These are phyloP conservation scores for Grammomys surdaster DNA, from an alignment of 2,113 vertebrate species.

Conservation along the genomic window DNA sequence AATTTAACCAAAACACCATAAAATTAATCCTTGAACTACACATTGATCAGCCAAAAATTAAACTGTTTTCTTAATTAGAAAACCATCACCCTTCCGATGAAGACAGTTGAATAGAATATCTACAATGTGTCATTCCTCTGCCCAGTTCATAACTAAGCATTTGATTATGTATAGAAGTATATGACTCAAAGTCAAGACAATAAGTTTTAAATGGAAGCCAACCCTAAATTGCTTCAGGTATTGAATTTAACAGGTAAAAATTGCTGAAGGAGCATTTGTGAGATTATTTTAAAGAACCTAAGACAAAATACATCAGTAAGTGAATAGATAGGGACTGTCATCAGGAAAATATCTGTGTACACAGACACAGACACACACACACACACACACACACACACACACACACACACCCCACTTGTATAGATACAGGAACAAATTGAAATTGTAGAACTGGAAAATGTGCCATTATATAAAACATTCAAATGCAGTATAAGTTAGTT, in stretches of 20 bases:
- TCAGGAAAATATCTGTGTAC: background rate
- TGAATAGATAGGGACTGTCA: background rate
- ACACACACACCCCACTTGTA: background rate
- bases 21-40: slow-evolving; percentile 5
- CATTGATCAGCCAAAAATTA: background rate
- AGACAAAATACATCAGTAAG: background rate
- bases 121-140: background rate
- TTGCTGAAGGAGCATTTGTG: background rate
- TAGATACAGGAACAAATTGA: background rate
- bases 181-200: background rate
- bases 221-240: background rate
- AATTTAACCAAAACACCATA: background rate
- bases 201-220: background rate
- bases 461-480: background rate
- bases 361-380: background rate
- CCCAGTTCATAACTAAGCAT: background rate
- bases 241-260: background rate
- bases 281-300: background rate
- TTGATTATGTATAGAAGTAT: background rate
- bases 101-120: background rate
- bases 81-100: background rate
- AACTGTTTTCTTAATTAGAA: slow-evolving; percentile 14
- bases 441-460: background rate
- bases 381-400: background rate
- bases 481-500: background rate